Conservation (phyloP, 64 coral and sea anemone species). For the Dendronephthya gigantea region DNA sequence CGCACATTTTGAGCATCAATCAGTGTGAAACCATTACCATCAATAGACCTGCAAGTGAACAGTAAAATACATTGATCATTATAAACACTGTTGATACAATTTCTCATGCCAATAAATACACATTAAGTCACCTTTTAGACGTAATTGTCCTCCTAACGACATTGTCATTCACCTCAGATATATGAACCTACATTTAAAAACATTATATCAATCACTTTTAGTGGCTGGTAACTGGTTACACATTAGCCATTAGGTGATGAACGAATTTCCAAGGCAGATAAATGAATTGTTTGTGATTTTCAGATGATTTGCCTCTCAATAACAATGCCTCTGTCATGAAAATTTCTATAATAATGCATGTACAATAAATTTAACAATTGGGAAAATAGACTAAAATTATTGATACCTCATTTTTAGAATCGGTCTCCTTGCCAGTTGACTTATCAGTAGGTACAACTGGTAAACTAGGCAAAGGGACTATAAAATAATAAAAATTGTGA, state of each 20-base stretch:
- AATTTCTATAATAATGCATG: no score
- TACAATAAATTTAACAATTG: no score
- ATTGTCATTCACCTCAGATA: background rate
- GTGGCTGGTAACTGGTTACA: no score
- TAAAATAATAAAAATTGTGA: background rate
- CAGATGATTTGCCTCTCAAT: background rate
- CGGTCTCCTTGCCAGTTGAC: background rate
- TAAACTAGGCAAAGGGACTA: background rate
- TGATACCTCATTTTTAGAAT: background rate
- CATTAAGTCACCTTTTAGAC: background rate
- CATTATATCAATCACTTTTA: no score
- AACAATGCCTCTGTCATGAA: no score
- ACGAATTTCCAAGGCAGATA: no score
- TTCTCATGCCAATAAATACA: no score
- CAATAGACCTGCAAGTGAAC: background rate
- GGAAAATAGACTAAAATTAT: background rate
- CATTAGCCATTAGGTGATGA: no score
- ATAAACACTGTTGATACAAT: background rate
- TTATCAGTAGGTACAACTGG: background rate
- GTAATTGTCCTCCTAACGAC: background rate
- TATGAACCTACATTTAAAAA: background rate
- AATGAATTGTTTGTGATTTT: no score
- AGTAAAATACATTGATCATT: background rate
- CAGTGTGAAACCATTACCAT: slow-evolving; percentile 2
- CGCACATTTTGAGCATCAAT: slow-evolving; percentile 32